These are phyloP conservation scores for Ephestia elutella DNA, from an alignment of 1,140 invertebrate genomes.

Conservation along the genomic window DNA sequence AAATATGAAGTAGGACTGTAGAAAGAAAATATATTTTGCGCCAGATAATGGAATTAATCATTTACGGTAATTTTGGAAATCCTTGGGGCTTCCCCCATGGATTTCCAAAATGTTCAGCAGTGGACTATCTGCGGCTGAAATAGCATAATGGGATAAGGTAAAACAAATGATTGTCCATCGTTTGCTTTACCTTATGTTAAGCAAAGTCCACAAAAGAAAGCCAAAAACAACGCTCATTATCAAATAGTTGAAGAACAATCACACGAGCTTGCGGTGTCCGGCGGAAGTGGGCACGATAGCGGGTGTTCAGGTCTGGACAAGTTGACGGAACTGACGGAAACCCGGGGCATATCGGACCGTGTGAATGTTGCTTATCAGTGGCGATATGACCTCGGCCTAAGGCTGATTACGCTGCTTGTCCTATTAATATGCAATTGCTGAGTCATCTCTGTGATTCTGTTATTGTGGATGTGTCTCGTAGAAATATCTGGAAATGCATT, in stretches of 20 bases:
- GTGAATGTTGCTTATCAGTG: neutral
- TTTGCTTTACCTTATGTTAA: too few relatives aligned
- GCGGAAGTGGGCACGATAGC: neutral
- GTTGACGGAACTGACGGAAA: neutral
- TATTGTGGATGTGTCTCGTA: too few relatives aligned
- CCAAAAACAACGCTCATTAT: neutral
- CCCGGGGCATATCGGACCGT: neutral
- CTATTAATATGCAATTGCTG: neutral
- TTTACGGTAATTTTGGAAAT: too few relatives aligned
- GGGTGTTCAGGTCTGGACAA: neutral
- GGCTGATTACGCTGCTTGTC: neutral
- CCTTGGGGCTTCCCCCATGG: too few relatives aligned
- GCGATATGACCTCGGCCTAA: neutral
- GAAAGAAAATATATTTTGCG: too few relatives aligned
- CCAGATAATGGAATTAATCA: too few relatives aligned
- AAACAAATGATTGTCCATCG: too few relatives aligned
- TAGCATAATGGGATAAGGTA: too few relatives aligned
- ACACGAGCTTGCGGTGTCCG: conserved; percentile 2
- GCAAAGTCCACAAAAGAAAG: neutral
- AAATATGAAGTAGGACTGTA: too few relatives aligned
- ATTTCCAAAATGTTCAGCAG: too few relatives aligned
- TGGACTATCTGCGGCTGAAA: too few relatives aligned
- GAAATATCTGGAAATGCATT: too few relatives aligned
- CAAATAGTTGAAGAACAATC: conserved; percentile 2
- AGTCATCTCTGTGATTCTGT: neutral